Evolutionary conservation across 2,888 invertebrate species (phyloP), one percentile per base, ranked within the genome.

Genomic region (Sminthurinus aureus): DNA sequence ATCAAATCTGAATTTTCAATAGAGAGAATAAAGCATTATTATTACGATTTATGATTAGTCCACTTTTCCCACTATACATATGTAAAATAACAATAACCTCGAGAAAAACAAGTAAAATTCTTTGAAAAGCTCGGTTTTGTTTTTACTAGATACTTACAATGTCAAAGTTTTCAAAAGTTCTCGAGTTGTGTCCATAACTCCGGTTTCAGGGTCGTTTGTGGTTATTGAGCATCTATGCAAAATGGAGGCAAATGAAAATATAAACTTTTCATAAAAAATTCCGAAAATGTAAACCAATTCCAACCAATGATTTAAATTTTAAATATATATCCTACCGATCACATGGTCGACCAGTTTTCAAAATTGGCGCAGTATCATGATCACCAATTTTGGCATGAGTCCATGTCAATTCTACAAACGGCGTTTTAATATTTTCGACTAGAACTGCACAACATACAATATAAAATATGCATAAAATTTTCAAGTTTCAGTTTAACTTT

Each of bases 281-380:
- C 1, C 38, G 38, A 38, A 38, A 38, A 38, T 38, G 3, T 38
- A 38, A 4, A 38, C n/a, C n/a, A n/a, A n/a, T n/a, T n/a, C n/a
- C n/a, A n/a, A n/a, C n/a, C n/a, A 38, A 38, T 38, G 1, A 69
- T 22, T 22, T 69, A 0, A 0, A n/a, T 12, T 69, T 20, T 69
- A 22, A 20, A 2, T n/a, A 69, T 9, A n/a, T 15, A 22, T 22
- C n/a, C 11, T 12, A 71, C 71, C 71, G 22, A 24, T 71, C 71
- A 71, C 71, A 71, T 13, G 71, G 71, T 13, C 71, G 71, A 24
- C 71, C 71, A 71, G 20, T 71, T 71, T 24, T 71, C 26, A 71
- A 24, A 26, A 71, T 26, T 1, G 71, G 71, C 0, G 71, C 24
- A 12, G 22, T 71, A 26, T 13, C 69, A 11, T 3, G 4, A 15